Evolutionary conservation across 2,113 vertebrate genomes (phyloP), one percentile per base, ranked within the genome.

Genomic region (Scortum barcoo): DNA sequence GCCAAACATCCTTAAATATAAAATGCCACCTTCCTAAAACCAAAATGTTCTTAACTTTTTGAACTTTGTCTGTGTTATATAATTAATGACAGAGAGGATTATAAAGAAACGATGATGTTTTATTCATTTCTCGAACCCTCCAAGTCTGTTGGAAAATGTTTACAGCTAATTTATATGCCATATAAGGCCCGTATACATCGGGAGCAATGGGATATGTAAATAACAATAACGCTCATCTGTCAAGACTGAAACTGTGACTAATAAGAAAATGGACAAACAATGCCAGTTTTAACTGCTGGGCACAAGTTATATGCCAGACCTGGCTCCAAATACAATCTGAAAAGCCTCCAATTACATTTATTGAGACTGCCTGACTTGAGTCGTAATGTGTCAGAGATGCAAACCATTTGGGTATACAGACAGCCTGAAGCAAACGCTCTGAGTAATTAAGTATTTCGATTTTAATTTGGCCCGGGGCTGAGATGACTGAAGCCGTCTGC

Each of bases 371-470:
- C 67, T 74, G 75, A 84, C 71, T 86, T 74, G 58, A 78, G 63
- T 57, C 46, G 80, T 71, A 78, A 82, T 80, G 86, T 71, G 75
- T 91, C 77, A 68, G 65, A 80, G 82, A 83, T 76, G 79, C 66
- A 74, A 89, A 88, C 71, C 56, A 65, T 84, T 80, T 75, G 78
- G 63, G 69, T 78, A 61, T 75, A 54, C 81, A 85, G 86, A 76
- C 78, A 80, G 78, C 83, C 83, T 48, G 46, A 78, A 86, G 88
- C 69, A 7, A 88, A 50, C 26, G 74, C 87, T 91, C 81, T 42
- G 78, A 89, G 81, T 89, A 85, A 91, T 89, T 88, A 88, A 85
- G 84, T 84, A 80, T 86, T 86, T 84, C 33, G 36, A 60, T 89
- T 88, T 82, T 74, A 82, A 88, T 86, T 84, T 86, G 87, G 83